Conservation (phyloP, 2,797 vertebrate species). For the Rhinella marina region DNA sequence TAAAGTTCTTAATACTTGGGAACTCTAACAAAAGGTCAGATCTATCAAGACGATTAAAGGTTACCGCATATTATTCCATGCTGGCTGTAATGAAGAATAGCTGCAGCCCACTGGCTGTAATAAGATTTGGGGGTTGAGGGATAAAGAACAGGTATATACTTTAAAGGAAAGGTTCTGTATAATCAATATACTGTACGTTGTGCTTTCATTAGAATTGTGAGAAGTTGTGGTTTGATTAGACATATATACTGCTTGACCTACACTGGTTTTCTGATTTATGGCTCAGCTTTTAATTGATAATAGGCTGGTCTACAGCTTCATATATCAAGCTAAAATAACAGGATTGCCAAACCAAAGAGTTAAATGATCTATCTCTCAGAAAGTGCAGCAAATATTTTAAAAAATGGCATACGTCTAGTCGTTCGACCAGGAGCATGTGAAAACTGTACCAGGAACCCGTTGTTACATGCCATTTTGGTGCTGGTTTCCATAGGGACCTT, state of each 20-base stretch:
- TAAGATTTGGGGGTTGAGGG: neutral
- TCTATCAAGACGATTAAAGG: constrained; percentile 59
- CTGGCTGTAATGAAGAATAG: constrained; percentile 49
- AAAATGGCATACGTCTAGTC: neutral
- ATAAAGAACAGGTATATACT: constrained; percentile 27
- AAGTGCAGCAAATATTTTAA: neutral
- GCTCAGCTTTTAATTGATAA: neutral
- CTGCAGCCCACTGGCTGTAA: constrained; percentile 22
- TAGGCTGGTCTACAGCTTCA: constrained; percentile 1
- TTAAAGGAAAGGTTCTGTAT: constrained; percentile 1
- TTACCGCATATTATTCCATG: constrained; percentile 44
- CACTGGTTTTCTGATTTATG: neutral
- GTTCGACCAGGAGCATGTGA: too few species aligned
- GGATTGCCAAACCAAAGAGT: neutral
- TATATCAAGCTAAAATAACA: constrained; percentile 5
- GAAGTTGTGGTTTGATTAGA: neutral
- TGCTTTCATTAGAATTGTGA: neutral
- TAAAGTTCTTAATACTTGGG: constrained; percentile 58
- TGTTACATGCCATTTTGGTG: too few species aligned
- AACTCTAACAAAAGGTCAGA: constrained; percentile 58
- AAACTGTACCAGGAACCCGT: neutral
- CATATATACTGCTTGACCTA: neutral
- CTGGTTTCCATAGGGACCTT: too few species aligned
- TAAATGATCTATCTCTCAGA: neutral
- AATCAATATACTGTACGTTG: constrained; percentile 11